These are phyloP conservation scores for Clarias fuscus DNA, from an alignment of 2,797 vertebrate genomes.

Conservation along the genomic window DNA sequence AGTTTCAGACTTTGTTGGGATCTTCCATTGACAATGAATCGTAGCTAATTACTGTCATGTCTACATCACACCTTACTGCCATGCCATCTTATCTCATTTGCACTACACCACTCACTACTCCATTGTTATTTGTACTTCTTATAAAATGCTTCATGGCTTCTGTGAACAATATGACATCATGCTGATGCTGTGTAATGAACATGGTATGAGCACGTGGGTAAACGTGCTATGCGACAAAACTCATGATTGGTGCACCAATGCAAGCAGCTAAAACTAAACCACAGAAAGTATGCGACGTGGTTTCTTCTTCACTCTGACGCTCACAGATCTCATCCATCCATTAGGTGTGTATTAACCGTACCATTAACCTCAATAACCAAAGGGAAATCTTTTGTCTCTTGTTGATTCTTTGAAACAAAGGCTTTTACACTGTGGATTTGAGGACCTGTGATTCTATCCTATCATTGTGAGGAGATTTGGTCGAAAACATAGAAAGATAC, in stretches of 20 bases:
- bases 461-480: background rate
- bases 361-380: slow-evolving; percentile 24
- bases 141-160: background rate
- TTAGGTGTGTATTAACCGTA: slow-evolving; percentile 3
- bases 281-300: background rate
- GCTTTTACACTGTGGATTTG: background rate
- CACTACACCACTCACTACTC: background rate
- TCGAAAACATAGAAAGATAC: background rate
- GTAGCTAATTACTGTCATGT: background rate
- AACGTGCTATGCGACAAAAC: background rate
- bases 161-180: background rate
- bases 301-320: background rate
- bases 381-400: background rate
- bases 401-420: background rate
- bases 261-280: slow-evolving; percentile 2
- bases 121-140: background rate
- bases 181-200: background rate
- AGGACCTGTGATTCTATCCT: no score
- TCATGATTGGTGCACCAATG: background rate
- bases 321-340: background rate
- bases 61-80: background rate
- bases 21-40: background rate
- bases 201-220: background rate
- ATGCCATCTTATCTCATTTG: background rate
- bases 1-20: background rate